Base-by-base conservation (phyloP, 2,797 vertebrate genomes). In the Chromobotia macracanthus region DNA sequence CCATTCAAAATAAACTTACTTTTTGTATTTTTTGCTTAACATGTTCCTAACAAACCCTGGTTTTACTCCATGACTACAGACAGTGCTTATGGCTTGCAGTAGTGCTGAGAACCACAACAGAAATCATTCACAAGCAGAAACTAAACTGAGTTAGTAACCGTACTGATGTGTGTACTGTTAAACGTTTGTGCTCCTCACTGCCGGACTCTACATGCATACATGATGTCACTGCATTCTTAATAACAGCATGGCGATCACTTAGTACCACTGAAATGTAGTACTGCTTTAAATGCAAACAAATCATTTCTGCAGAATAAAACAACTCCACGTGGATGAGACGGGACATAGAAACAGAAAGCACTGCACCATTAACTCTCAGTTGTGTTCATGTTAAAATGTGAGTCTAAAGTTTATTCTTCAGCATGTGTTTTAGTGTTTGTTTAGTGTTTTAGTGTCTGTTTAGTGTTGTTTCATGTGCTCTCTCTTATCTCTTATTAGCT, bases 81-180 rank as follows among this genome's bases (percentile, higher is more conserved):
- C 91, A 92, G 90, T 92, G 94, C 93, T 93, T 93, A 91, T 84
- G 87, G 86, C 93, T 88, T 92, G 92, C 81, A 83, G 90, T 88
- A 90, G 87, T 84, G 91, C 84, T 85, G 87, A 89, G 84, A 87
- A 90, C 86, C 92, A 90, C 88, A 93, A 92, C 92, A 94, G 94
- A 95, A 94, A 93, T 94, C 93, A 95, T 93, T 95, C 92, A 93
- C 35, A 48, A n/a, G 13, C 50, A 71, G 16, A 18, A 72, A 18
- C 77, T 35, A 93, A 87, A 86, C 90, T 31, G 5, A 31, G 31
- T 31, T 31, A 31, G 31, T 31, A 25, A 19, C 19, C 5, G 5
- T 6, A 18, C 41, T 56, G 28, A 21, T 38, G 23, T 31, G 12
- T 28, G 3, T 18, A 8, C 41, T 6, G 23, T 60, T 60, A 72